phyloP scores from a whole-genome alignment of 2,797 vertebrate species.

The Helarctos malayanus region DNA sequence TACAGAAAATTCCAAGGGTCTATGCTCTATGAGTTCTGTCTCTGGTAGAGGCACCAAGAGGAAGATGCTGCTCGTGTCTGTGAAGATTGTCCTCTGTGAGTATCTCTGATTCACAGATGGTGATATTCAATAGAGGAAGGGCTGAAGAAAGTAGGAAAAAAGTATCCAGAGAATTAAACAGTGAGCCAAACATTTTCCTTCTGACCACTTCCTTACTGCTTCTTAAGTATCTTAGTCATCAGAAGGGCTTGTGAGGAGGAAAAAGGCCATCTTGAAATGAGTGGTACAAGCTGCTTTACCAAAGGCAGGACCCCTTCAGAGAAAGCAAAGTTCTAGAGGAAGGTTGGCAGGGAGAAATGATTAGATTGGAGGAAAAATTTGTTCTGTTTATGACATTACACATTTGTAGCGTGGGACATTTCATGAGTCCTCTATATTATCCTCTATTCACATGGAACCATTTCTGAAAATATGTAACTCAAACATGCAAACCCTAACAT shows the following conservation, averaged over 20 bases:
- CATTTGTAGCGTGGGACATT: not conserved
- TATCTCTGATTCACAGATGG: not conserved
- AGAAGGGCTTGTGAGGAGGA: not conserved
- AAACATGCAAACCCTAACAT: not conserved
- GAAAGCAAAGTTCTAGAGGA: not conserved
- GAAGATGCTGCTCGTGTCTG: not conserved
- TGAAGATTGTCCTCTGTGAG: not conserved
- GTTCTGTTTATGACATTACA: not conserved
- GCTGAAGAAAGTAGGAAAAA: not conserved
- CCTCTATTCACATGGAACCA: not conserved
- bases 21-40: not conserved
- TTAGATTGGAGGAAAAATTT: not conserved
- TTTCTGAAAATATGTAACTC: not conserved
- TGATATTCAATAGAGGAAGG: not conserved
- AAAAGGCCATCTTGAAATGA: not conserved
- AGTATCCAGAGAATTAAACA: not conserved
- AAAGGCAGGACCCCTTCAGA: not conserved
- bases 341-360: not conserved
- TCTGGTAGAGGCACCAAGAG: not conserved
- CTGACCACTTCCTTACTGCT: not conserved
- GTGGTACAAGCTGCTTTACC: not conserved
- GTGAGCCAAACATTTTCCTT: not conserved
- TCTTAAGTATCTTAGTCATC: not conserved
- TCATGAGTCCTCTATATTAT: not conserved
- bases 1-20: not conserved